Conservation (phyloP, 2,888 invertebrate species). For the Operophtera brumata region DNA sequence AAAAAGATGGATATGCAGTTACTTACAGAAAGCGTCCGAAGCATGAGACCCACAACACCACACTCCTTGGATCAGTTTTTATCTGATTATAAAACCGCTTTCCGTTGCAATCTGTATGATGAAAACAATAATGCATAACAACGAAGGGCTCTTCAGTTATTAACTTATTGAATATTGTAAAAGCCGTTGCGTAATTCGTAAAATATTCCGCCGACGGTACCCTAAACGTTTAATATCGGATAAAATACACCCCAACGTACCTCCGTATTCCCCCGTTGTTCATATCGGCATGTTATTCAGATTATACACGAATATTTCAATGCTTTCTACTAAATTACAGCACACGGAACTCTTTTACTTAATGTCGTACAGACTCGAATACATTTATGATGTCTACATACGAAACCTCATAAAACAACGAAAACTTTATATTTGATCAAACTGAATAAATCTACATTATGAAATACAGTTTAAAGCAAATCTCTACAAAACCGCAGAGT, state of each 20-base stretch:
- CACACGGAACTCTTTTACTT: slow-evolving; percentile 76
- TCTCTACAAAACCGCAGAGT: slow-evolving; percentile 25
- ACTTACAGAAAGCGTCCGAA: too few species aligned
- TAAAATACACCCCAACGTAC: slow-evolving; percentile 75
- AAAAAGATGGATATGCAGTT: too few species aligned
- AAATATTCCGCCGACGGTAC: slow-evolving; percentile 71
- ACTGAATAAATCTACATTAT: slow-evolving; percentile 24
- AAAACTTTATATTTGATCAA: slow-evolving; percentile 16
- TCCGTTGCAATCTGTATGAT: slow-evolving; percentile 10
- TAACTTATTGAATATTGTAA: slow-evolving; percentile 72
- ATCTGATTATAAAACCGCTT: slow-evolving; percentile 5
- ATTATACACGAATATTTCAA: slow-evolving; percentile 81
- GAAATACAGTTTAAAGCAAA: slow-evolving; percentile 23
- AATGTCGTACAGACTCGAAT: slow-evolving; percentile 59
- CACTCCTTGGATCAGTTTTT: background rate
- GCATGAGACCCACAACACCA: background rate
- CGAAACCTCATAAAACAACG: slow-evolving; percentile 11
- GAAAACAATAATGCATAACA: slow-evolving; percentile 22
- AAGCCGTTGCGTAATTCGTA: slow-evolving; percentile 70
- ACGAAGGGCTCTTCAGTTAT: slow-evolving; percentile 47
- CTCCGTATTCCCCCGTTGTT: slow-evolving; percentile 76
- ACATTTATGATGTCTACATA: slow-evolving; percentile 23
- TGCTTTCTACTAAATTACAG: slow-evolving; percentile 81
- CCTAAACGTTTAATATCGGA: slow-evolving; percentile 79
- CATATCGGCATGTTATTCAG: slow-evolving; percentile 81